Evolutionary conservation across 2,888 invertebrate genomes (phyloP).

Genomic region (Pecten maximus): DNA sequence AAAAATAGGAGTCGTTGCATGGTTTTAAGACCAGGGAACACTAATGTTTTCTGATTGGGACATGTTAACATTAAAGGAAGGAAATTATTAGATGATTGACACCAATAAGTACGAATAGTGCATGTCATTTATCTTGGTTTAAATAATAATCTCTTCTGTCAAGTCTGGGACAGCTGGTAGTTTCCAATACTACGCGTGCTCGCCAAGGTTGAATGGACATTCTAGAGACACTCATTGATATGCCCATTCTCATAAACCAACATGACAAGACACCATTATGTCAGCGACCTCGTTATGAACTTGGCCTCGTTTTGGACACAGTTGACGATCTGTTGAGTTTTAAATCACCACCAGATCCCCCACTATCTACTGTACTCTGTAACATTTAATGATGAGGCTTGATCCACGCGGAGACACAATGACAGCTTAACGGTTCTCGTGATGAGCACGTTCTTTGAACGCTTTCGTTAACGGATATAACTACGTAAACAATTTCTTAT

Average conservation of each 20-base stretch:
- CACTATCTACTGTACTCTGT: not conserved
- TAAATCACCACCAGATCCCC: not conserved
- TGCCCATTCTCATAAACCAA: not conserved
- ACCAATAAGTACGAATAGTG: too few species aligned
- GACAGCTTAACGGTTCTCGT: not conserved
- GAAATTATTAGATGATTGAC: too few species aligned
- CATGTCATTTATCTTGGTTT: too few species aligned
- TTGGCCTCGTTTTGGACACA: not conserved
- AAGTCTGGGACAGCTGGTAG: too few species aligned
- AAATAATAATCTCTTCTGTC: too few species aligned
- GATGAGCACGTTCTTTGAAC: not conserved
- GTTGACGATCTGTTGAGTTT: not conserved
- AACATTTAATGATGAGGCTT: not conserved
- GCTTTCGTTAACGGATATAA: not conserved
- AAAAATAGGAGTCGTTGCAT: too few species aligned
- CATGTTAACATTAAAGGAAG: too few species aligned
- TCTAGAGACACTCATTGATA: not conserved
- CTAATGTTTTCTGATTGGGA: too few species aligned
- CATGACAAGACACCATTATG: not conserved
- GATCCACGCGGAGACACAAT: not conserved
- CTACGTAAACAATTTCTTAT: not conserved
- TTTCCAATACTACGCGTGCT: too few species aligned
- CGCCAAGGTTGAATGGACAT: not conserved
- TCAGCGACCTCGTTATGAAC: not conserved
- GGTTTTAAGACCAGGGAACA: too few species aligned